Evolutionary conservation across 53 echinoderm and acorn worm genomes (phyloP), one percentile per base, ranked within the genome.

Genomic region (Echinarachnius parma): DNA sequence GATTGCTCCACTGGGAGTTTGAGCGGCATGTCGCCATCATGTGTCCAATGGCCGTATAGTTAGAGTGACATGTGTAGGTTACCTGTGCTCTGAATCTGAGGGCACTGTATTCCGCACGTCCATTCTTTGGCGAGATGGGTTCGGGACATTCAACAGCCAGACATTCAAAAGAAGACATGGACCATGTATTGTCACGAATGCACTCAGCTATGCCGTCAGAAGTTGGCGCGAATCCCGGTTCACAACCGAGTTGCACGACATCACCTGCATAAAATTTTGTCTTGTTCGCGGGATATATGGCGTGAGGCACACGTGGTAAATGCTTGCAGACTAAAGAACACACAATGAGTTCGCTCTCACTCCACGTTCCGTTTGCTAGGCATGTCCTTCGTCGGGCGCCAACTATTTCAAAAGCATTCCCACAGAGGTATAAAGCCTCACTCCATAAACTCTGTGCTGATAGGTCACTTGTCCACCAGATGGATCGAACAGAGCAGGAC

Each of bases 31-130:
- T 56, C 31, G 76, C 55, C 4, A 28, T 46, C 48, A 74, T 31
- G 47, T 32, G 10, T 13, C 85, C 87, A 28, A 70, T 61, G 22
- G 85, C 44, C 5, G 78, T 79, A 62, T 78, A 82, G 45, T 87
- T 90, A 13, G 26, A 13, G 46, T 91, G 49, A 76, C 96, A 95
- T 33, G 33, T 16, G 28, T 90, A 90, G 5, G 55, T 79, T 2
- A 91, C 62, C 28, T 19, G 45, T 5, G 78, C 57, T 16, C 69
- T 64, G 27, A 79, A 59, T 9, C 33, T 48, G 28, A 84, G 48
- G 9, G 57, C 26, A 30, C 34, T 64, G 31, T 63, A 70, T 13
- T 55, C 28, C 29, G 67, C 77, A 36, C 46, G 54, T 9, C 92
- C 92, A 66, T 83, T 81, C 23, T 10, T 21, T 8, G 81, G 66